Evolutionary conservation across 2,797 vertebrate genomes (phyloP), one percentile per base, ranked within the genome.

Genomic region (Phrynocephalus guinanensis): DNA sequence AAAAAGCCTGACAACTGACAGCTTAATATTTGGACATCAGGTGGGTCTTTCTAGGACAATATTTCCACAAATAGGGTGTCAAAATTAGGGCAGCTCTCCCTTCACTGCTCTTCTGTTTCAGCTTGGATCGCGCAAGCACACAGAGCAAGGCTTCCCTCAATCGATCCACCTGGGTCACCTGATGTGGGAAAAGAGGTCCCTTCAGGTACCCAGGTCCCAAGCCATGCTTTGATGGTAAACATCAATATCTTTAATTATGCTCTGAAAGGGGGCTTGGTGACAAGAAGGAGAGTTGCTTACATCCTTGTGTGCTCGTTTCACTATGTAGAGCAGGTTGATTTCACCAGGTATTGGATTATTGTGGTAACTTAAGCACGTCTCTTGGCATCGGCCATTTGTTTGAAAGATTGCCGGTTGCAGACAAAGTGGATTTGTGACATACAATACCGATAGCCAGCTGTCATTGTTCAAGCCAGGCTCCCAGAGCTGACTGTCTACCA

Each of bases 401-500:
- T 18, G 28, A 66, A 81, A 85, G 52, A 48, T 50, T 3, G 63
- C n/a, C 77, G 78, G 33, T 28, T 75, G 33, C 24, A 63, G 72
- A 66, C 66, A 30, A 86, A 71, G 72, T 82, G 66, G 30, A 60
- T 81, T 70, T 48, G 30, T 85, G 44, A 76, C 71, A 76, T 82
- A 11, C 87, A 56, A 33, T 76, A 38, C 56, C 71, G 50, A 38
- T 88, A 81, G 79, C 83, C 79, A 85, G 28, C 71, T 82, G 80
- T 87, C 56, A 70, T 28, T 85, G 71, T 60, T 48, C 26, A 82
- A 68, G 71, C 63, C 26, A 30, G 79, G 71, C 48, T 85, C 76
- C 79, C 63, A 76, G n/a, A 52, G 56, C 77, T 84, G 82, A 81
- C 60, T 38, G 78, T 75, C 30, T 88, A 33, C 83, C 87, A 85